A percentile compares a stretch with the other conserved stretches of the same genome.
These are phyloP conservation scores for Hanleya hanleyi DNA, from an alignment of 2,888 invertebrate genomes.

Conservation along the genomic window DNA sequence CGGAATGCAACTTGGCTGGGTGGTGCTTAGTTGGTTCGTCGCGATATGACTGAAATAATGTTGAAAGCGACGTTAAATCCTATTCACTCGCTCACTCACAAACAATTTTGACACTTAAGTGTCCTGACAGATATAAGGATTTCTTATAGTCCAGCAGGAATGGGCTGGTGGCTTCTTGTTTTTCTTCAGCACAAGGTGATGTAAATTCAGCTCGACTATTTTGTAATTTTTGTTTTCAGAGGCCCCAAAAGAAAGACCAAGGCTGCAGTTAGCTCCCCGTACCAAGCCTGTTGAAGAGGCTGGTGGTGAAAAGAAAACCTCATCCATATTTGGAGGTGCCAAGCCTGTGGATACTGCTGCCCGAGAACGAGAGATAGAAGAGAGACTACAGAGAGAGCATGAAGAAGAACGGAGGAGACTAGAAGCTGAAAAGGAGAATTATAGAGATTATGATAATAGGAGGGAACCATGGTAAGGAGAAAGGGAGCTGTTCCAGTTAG, in stretches of 20 bases:
- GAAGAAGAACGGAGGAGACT: slow-evolving; percentile 33
- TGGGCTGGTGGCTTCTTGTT: too few species aligned
- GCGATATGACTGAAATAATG: too few species aligned
- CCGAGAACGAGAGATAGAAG: slow-evolving; percentile 92
- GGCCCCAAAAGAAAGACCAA: slow-evolving; percentile 79
- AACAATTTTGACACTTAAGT: too few species aligned
- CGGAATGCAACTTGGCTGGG: too few species aligned
- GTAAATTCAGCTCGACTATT: neutral
- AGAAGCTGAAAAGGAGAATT: slow-evolving; percentile 50
- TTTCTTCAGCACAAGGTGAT: slow-evolving; percentile 2
- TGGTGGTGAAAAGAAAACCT: slow-evolving; percentile 48
- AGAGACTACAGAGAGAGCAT: slow-evolving; percentile 77
- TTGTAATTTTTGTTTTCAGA: slow-evolving; percentile 30
- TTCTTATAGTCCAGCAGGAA: too few species aligned
- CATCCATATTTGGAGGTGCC: slow-evolving; percentile 92
- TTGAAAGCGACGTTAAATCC: too few species aligned
- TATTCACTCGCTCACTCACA: too few species aligned
- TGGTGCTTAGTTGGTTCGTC: too few species aligned
- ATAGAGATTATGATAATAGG: slow-evolving; percentile 24
- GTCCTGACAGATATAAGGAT: too few species aligned
- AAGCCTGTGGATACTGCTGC: slow-evolving; percentile 96
- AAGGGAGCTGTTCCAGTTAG: too few species aligned
- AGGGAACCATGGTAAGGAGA: neutral
- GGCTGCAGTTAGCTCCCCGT: slow-evolving; percentile 86
- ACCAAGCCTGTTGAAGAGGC: slow-evolving; percentile 81